Evolutionary conservation across 2,113 vertebrate species (phyloP).

Genomic region (Mesocricetus auratus): DNA sequence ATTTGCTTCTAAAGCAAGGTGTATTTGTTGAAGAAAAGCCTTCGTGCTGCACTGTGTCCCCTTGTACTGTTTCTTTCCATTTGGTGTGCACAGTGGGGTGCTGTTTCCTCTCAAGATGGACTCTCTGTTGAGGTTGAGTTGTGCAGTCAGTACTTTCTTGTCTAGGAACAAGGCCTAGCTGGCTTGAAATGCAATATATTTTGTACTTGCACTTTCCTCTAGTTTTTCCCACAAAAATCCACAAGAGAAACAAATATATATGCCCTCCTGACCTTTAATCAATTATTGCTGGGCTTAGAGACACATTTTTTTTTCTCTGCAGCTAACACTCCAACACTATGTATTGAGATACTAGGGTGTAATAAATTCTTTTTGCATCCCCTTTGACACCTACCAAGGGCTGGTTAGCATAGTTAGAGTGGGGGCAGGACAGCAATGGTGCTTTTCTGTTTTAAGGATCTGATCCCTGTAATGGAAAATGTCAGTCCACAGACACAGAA

Average conservation of each 20-base stretch:
- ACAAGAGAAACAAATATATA: neutral
- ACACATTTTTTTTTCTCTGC: conserved; percentile 46
- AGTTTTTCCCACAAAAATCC: conserved; percentile 1
- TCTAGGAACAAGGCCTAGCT: neutral
- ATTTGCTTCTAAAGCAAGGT: conserved; percentile 11
- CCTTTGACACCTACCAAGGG: neutral
- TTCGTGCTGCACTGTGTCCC: neutral
- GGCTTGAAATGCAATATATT: conserved; percentile 51
- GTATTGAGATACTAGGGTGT: neutral
- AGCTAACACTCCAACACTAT: neutral
- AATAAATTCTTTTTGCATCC: neutral
- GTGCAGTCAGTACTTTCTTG: neutral
- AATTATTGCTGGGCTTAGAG: neutral
- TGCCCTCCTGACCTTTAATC: conserved; percentile 38
- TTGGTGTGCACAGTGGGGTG: neutral
- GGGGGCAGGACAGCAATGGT: neutral
- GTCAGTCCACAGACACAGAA: neutral
- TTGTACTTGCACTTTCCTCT: conserved; percentile 41
- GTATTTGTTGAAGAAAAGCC: neutral
- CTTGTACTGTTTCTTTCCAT: neutral
- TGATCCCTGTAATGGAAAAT: neutral
- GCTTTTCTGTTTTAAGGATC: neutral
- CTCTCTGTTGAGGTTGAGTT: neutral
- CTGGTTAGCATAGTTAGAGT: too few species aligned
- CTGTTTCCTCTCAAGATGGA: neutral